Evolutionary conservation across 2,113 vertebrate species (phyloP), one percentile per base, ranked within the genome.

Genomic region (Candoia aspera): DNA sequence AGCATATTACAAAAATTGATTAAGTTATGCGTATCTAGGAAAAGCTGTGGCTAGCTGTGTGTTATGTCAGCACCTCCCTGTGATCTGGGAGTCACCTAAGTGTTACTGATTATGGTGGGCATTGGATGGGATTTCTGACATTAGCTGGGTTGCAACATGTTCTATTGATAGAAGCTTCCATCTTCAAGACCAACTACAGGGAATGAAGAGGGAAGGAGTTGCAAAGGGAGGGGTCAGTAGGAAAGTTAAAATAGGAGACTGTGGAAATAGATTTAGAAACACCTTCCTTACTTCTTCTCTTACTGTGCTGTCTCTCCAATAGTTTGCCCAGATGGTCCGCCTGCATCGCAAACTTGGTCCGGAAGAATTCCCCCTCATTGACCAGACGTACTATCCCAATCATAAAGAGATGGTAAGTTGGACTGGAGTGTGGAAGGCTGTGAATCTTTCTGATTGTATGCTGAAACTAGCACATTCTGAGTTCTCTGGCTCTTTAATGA

Each of bases 311-410:
- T 92, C 49, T 93, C 12, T 96, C 37, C 42, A 93, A 89, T 93
- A 99, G 98, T 99, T 99, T 96, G 98, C 98, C 93, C 98, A 99
- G 96, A 98, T 99, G 98, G 97, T 98, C 92, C 97, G 98, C 93
- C 96, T 99, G 58, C 96, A 96, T 94, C 99, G 98, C 97, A 98
- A 98, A 93, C 96, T 98, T 91, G 98, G 98, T 55, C 97, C 98
- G 53, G 98, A 98, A 86, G 98, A 99, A 91, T 99, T 99, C 96
- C 98, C 98, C 33, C 97, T 99, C 94, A 99, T 99, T 17, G 98
- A 99, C 88, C 98, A 99, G 97, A 98, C 98, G 94, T 99, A 98
- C 97, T 99, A 99, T 95, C 98, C 98, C 93, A 99, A 99, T 96
- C 98, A 99, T 97, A 98, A 98, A 95, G 98, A 99, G 95, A 99